Percentiles rank a stretch among this genome's conserved stretches.
Evolutionary conservation across 2,797 vertebrate species (phyloP).

Genomic region (Gambelia wislizenii): DNA sequence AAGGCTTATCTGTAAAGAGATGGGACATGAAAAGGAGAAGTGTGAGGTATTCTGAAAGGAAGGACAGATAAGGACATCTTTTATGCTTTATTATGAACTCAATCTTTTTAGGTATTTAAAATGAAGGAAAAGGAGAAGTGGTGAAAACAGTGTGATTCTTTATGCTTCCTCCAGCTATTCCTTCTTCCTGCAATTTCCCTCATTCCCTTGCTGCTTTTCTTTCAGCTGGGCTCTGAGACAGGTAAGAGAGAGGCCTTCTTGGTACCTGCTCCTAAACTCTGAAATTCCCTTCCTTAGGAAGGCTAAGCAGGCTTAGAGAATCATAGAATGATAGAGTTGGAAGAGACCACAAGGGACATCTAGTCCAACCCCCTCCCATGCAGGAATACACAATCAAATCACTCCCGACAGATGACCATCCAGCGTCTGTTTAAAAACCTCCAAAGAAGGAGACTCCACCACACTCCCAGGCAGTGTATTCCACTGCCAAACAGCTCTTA

Average conservation of each 20-base stretch:
- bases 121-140: neutral
- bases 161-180: neutral
- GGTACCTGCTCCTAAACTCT: no score
- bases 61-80: neutral
- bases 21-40: neutral
- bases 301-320: no score
- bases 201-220: neutral
- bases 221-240: neutral
- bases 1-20: slow-evolving; percentile 63
- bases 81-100: neutral
- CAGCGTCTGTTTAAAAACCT: no score
- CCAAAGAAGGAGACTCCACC: no score
- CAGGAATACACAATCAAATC: no score
- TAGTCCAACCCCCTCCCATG: no score
- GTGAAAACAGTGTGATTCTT: neutral
- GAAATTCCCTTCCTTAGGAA: no score
- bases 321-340: no score
- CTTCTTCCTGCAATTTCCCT: neutral
- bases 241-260: neutral
- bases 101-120: neutral
- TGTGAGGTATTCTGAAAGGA: slow-evolving; percentile 1
- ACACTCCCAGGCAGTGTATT: no score
- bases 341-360: no score
- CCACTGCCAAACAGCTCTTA: no score
- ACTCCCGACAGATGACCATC: no score